Evolutionary conservation across 2,888 invertebrate species (phyloP).

Genomic region (Pachymerium ferrugineum): DNA sequence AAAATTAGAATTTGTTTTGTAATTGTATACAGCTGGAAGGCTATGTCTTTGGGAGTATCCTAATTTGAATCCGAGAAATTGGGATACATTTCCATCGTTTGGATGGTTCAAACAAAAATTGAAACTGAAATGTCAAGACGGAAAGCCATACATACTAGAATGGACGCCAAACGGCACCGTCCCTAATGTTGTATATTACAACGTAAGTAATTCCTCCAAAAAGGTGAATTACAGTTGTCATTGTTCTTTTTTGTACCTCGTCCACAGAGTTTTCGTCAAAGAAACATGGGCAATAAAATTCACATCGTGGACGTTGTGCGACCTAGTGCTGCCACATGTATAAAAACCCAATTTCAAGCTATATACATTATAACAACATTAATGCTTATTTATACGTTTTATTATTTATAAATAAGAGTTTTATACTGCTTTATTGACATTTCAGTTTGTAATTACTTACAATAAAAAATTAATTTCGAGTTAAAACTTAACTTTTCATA

Average conservation of each 20-base stretch:
- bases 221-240: too few relatives aligned
- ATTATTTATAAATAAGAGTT: neutral
- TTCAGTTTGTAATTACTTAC: too few relatives aligned
- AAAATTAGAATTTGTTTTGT: neutral
- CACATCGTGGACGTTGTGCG: slow-evolving; percentile 28
- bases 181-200: slow-evolving; percentile 31
- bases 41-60: slow-evolving; percentile 59
- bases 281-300: slow-evolving; percentile 93
- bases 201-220: too few relatives aligned
- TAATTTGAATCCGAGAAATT: slow-evolving; percentile 65
- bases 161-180: slow-evolving; percentile 30
- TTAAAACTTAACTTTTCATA: too few relatives aligned
- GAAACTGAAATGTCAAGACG: slow-evolving; percentile 22
- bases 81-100: slow-evolving; percentile 70
- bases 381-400: neutral
- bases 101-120: slow-evolving; percentile 52
- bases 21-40: slow-evolving; percentile 59
- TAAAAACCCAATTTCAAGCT: neutral
- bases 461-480: too few relatives aligned
- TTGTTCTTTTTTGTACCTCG: neutral
- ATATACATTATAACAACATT: neutral
- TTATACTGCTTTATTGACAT: too few relatives aligned
- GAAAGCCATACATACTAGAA: slow-evolving; percentile 29
- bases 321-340: slow-evolving; percentile 9
- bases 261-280: slow-evolving; percentile 74